A percentile compares a stretch with the other conserved stretches of the same genome.
Evolutionary conservation across 2,113 vertebrate species (phyloP).

Genomic region (Dendropsophus ebraccatus): DNA sequence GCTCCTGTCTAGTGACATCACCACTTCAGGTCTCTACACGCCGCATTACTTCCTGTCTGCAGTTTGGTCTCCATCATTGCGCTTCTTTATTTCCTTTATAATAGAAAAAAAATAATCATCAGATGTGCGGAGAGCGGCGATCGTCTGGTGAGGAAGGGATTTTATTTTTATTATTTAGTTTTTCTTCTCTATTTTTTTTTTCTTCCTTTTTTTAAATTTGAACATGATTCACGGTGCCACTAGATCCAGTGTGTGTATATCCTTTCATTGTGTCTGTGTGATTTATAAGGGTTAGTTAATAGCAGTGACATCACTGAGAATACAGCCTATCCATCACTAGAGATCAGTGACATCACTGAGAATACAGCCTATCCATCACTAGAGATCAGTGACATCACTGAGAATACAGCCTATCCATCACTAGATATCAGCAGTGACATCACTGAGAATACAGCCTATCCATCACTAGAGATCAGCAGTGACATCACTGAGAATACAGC

Average conservation of each 20-base stretch:
- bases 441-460: too few species aligned
- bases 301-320: too few species aligned
- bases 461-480: too few species aligned
- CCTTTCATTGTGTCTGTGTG: background rate
- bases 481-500: too few species aligned
- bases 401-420: too few species aligned
- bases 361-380: too few species aligned
- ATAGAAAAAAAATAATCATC: background rate
- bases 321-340: too few species aligned
- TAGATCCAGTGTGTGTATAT: background rate
- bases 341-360: too few species aligned
- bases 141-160: background rate
- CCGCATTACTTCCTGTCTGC: conserved; percentile 36
- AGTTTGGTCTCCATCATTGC: background rate
- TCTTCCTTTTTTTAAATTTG: conserved; percentile 11
- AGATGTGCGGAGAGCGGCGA: background rate
- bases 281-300: background rate
- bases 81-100: background rate
- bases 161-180: background rate
- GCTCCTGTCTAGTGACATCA: background rate
- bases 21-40: background rate
- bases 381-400: too few species aligned
- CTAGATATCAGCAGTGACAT: too few species aligned
- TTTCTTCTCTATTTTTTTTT: background rate
- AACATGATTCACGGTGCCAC: background rate